These are phyloP conservation scores for Drosophila putrida DNA, from an alignment of 2,888 invertebrate genomes.

Conservation along the genomic window DNA sequence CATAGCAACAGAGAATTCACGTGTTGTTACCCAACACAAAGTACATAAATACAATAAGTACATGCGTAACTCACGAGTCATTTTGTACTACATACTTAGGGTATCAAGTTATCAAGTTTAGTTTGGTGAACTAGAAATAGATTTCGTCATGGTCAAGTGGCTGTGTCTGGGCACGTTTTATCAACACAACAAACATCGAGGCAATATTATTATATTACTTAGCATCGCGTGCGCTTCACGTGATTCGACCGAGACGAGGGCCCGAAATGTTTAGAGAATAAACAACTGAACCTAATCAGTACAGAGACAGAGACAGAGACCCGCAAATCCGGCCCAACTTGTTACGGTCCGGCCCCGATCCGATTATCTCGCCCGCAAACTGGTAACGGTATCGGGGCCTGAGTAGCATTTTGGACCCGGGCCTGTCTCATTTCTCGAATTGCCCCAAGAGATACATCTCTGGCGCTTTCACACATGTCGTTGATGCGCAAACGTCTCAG, in stretches of 20 bases:
- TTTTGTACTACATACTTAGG: background rate
- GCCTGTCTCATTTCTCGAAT: constrained; percentile 19
- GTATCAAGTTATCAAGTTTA: constrained; percentile 6
- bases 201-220: constrained; percentile 12
- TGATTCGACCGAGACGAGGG: constrained; percentile 38
- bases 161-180: constrained; percentile 37
- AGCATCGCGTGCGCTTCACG: constrained; percentile 55
- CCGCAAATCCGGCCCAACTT: background rate
- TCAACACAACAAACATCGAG: constrained; percentile 32
- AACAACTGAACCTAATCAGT: constrained; percentile 19
- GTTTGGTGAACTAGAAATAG: constrained; percentile 10
- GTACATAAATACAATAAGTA: no score
- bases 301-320: constrained; percentile 1
- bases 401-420: constrained; percentile 26
- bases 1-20: constrained; percentile 11
- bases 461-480: background rate
- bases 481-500: constrained; percentile 42
- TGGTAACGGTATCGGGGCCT: constrained; percentile 44
- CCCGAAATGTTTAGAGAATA: no score
- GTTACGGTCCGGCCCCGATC: constrained; percentile 2
- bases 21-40: constrained; percentile 21
- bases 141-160: constrained; percentile 41
- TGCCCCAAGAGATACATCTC: constrained; percentile 4
- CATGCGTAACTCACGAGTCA: background rate
- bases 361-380: constrained; percentile 17